These are phyloP conservation scores for Lynx canadensis DNA, from an alignment of 2,113 vertebrate species.

Conservation along the genomic window DNA sequence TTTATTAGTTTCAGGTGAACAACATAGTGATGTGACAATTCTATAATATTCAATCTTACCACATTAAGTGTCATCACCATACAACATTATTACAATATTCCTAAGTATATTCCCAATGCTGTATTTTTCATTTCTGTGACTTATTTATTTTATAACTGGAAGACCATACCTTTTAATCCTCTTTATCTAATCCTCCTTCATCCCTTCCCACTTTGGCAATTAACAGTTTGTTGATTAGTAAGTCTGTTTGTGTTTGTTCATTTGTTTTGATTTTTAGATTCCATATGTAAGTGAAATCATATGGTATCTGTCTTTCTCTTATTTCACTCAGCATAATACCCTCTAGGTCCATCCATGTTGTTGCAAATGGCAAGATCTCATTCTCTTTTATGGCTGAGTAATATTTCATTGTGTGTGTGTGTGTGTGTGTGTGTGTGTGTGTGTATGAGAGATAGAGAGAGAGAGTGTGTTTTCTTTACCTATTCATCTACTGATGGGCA, in stretches of 20 bases:
- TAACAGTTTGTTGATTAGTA: not conserved
- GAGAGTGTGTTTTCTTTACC: not conserved
- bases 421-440: not conserved
- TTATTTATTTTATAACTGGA: not conserved
- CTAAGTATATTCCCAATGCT: not conserved
- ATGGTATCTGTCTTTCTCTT: not conserved
- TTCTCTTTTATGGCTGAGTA: not conserved
- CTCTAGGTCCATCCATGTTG: not conserved
- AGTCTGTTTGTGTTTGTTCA: not conserved
- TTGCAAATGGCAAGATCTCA: not conserved
- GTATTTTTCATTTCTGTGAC: not conserved
- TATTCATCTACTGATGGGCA: not conserved
- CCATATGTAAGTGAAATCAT: not conserved
- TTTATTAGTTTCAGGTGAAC: not conserved
- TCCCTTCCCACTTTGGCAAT: not conserved
- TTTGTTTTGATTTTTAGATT: not conserved
- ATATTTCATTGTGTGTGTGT: not conserved
- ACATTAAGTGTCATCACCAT: not conserved
- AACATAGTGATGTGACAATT: not conserved
- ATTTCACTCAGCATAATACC: not conserved
- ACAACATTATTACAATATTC: not conserved
- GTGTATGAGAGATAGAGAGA: too few species aligned
- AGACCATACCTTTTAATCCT: not conserved
- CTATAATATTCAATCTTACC: not conserved
- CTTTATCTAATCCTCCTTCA: too few species aligned